Percentiles rank a stretch among this genome's conserved stretches.
phyloP scores from a whole-genome alignment of 2,888 invertebrate genomes.

The Stenolophus ochropezus region DNA sequence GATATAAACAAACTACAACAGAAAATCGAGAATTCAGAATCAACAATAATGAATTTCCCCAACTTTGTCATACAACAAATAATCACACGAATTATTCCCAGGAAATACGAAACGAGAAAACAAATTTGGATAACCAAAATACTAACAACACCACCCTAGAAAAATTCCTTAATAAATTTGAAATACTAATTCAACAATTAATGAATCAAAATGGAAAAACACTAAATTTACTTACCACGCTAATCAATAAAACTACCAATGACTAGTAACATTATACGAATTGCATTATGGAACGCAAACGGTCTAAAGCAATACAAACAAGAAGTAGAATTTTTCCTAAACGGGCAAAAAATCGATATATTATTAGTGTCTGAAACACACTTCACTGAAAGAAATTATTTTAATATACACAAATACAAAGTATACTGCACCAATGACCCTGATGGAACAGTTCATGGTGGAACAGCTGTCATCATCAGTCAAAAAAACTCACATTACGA shows the following conservation, averaged over 20 bases:
- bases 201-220: not conserved
- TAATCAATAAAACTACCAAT: constrained; percentile 28
- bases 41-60: not conserved
- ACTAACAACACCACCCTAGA: not conserved
- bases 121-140: not conserved
- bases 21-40: not conserved
- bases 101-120: not conserved
- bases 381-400: constrained; percentile 59
- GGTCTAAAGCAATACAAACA: constrained; percentile 8
- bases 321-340: constrained; percentile 54
- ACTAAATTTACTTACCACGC: constrained; percentile 20
- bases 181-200: not conserved
- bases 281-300: constrained; percentile 54
- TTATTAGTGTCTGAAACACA: constrained; percentile 61
- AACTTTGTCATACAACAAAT: not conserved
- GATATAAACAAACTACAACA: not conserved
- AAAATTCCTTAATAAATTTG: not conserved
- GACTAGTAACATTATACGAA: constrained; percentile 17
- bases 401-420: constrained; percentile 55
- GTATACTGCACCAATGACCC: constrained; percentile 58
- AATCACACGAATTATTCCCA: not conserved
- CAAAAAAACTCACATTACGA: constrained; percentile 51
- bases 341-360: constrained; percentile 56
- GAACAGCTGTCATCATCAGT: constrained; percentile 56
- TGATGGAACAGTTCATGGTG: constrained; percentile 53